A percentile compares a stretch with the other conserved stretches of the same genome.
phyloP scores from a whole-genome alignment of 2,888 invertebrate species.

The Deilephila elpenor region DNA sequence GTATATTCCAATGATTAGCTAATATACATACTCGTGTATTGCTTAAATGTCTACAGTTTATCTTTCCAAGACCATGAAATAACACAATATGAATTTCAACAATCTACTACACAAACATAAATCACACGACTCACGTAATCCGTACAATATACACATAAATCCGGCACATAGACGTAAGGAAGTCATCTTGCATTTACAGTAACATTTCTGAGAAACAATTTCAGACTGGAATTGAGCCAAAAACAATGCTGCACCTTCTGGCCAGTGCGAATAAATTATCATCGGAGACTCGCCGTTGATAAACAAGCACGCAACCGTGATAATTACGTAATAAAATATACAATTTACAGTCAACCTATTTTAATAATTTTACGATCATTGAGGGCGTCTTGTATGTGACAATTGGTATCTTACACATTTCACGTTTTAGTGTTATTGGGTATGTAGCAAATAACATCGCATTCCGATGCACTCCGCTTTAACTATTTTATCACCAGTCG shows the following conservation, averaged over 20 bases:
- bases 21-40: not conserved
- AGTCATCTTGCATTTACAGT: slow-evolving; percentile 59
- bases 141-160: slow-evolving; percentile 37
- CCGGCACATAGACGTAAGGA: slow-evolving; percentile 52
- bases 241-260: slow-evolving; percentile 59
- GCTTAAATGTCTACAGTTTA: not conserved
- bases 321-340: slow-evolving; percentile 25
- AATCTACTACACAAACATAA: slow-evolving; percentile 20
- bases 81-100: not conserved
- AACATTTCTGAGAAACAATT: slow-evolving; percentile 67
- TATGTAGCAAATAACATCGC: not conserved
- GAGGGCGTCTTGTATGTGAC: not conserved
- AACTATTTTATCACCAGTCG: not conserved
- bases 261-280: slow-evolving; percentile 62
- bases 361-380: not conserved
- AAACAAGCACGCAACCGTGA: slow-evolving; percentile 44
- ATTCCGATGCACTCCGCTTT: not conserved
- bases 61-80: not conserved
- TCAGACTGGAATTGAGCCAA: slow-evolving; percentile 65
- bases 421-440: not conserved
- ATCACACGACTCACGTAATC: slow-evolving; percentile 18
- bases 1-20: too few relatives aligned
- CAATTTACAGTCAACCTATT: not conserved
- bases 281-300: slow-evolving; percentile 56
- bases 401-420: not conserved